Conservation (phyloP, 2,113 vertebrate genomes). For the Petrocephalus zakoni region DNA sequence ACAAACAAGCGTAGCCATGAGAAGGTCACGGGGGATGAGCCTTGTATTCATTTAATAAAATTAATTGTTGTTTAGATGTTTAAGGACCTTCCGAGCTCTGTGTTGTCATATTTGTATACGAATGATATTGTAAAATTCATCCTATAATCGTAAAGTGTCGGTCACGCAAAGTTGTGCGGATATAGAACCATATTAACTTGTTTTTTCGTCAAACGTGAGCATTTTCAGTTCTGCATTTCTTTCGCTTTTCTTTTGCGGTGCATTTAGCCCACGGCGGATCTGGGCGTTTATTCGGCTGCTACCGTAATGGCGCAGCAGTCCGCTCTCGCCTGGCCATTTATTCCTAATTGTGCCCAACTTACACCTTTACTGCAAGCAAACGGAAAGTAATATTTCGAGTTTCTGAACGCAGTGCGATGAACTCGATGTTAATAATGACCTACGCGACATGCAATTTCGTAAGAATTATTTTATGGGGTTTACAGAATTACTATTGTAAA, state of each 20-base stretch:
- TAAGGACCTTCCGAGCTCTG: background rate
- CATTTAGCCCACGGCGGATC: background rate
- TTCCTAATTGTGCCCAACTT: background rate
- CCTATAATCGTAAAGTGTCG: background rate
- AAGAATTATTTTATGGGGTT: background rate
- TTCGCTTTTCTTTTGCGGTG: background rate
- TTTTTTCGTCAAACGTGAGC: background rate
- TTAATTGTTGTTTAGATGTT: background rate
- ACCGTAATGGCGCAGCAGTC: background rate
- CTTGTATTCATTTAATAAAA: background rate
- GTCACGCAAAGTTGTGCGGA: background rate
- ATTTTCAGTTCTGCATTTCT: background rate
- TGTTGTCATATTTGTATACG: background rate
- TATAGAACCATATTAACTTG: background rate
- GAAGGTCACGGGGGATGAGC: background rate
- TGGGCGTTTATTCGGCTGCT: background rate
- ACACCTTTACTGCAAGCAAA: background rate
- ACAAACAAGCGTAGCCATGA: background rate
- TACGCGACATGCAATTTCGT: background rate
- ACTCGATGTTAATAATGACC: background rate
- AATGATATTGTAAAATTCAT: background rate
- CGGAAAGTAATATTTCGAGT: background rate
- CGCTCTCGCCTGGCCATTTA: background rate
- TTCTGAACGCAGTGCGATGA: background rate
- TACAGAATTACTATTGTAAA: background rate